Base-by-base conservation (phyloP, 2,113 vertebrate species). In the Caretta caretta region DNA sequence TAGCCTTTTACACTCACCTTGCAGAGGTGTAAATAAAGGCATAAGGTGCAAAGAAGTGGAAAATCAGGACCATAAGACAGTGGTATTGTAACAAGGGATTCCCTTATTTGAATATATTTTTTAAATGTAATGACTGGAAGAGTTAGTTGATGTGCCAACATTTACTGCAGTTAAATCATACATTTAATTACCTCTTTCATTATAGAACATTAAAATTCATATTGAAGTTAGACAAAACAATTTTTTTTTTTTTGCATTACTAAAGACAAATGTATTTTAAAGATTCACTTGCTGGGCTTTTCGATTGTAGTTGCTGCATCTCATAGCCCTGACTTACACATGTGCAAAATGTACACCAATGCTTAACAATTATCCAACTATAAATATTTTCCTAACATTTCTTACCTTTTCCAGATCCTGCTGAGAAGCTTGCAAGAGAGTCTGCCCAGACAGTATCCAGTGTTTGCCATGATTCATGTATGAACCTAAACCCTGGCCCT, bases 381-480 rank as follows among this genome's bases (percentile, higher is more conserved):
- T 25, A 35, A 86, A 24, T 9, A 10, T 56, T 92, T 27, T 88
- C 10, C 62, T 82, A 16, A 13, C 48, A 53, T 84, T 79, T 5
- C 98, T 98, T 95, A 99, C 99, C 99, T 99, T 99, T 96, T 99
- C 99, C 87, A 99, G 98, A 97, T 99, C 99, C 82, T 99, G 99
- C 87, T 99, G 99, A 76, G 99, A 99, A 80, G 99, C 99, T 96
- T 99, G 99, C 72, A 99, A 97, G 57, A 99, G 99, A 0, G 99
- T 99, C 96, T 99, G 99, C 56, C 99, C 99, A 20, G 99, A 99
- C 22, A 98, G 97, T 96, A 99, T 99, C 99, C 99, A 99, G 49
- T 98, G 98, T 82, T 98, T 99, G 90, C 99, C 99, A 90, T 98
- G 98, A 95, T 93, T 98, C 80, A 99, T 98, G 51, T 99, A 99